Base-by-base conservation (phyloP, 2,797 vertebrate species). In the Threskiornis aethiopicus region DNA sequence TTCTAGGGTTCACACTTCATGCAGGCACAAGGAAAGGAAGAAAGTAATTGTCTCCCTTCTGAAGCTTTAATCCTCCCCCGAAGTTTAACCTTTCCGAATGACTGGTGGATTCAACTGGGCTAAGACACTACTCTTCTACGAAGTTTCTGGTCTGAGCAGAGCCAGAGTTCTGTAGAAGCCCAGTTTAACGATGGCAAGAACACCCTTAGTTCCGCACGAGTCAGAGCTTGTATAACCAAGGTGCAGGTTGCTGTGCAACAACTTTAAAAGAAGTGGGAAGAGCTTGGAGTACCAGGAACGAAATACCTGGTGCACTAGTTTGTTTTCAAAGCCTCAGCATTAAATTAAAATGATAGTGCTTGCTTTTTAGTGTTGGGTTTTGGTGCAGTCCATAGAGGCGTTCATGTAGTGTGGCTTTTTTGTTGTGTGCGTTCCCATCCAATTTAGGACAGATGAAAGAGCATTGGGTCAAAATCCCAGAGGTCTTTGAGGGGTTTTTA, bases 141-240 rank as follows among this genome's bases (percentile, higher is more conserved):
- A 20, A 17, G 59, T 67, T 84, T 52, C 19, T 61, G 17, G 31
- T 4, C 51, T 37, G 69, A 75, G 59, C 26, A 72, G 65, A 52
- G 35, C 6, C 19, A 6, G 72, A 29, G 59, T 82, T 96, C 16
- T 78, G 58, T 46, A 18, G 44, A 51, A 75, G 33, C 39, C 13
- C 25, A 8, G 35, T 54, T 5, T 73, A 6, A 51, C 2, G 18
- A 70, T 67, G 77, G 18, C 66, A 73, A 11, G 80, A 94, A 1
- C 35, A 46, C 26, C n/a, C 16, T 54, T 19, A 3, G 49, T 55
- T 93, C 39, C 10, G 8, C 16, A 3, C 19, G 20, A 89, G 92
- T 93, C 41, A 19, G 55, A 91, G 85, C 89, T 95, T 95, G 91
- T 95, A 22, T 91, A 91, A 88, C 72, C 1, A 6, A 84, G 82